Percentiles rank a stretch among this genome's conserved stretches.
These are phyloP conservation scores for Vandiemenella viatica DNA, from an alignment of 2,888 invertebrate species.

Conservation along the genomic window DNA sequence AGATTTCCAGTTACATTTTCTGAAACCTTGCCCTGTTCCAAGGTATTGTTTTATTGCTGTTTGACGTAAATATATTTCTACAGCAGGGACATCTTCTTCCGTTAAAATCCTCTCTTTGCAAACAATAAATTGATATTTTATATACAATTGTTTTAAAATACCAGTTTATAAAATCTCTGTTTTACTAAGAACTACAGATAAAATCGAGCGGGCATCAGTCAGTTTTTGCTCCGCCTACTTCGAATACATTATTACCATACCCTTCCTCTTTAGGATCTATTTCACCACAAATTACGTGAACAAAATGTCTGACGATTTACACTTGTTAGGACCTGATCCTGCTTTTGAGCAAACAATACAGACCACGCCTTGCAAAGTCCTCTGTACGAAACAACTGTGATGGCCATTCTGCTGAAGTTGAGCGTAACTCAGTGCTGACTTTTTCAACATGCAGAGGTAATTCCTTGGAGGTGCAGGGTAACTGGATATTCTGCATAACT, in stretches of 20 bases:
- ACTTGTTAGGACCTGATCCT: background rate
- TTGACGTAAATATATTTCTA: background rate
- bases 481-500: background rate
- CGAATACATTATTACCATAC: background rate
- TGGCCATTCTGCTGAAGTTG: background rate
- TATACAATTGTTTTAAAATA: background rate
- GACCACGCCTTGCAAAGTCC: background rate
- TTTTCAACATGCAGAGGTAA: no score
- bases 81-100: background rate
- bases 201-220: background rate
- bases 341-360: background rate
- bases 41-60: background rate
- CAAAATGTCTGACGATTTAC: background rate
- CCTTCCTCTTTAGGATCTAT: background rate
- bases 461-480: background rate
- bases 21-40: background rate
- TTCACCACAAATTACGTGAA: background rate
- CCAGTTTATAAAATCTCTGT: background rate
- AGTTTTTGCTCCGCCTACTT: background rate
- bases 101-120: background rate
- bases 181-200: background rate
- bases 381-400: constrained; percentile 1
- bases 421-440: background rate
- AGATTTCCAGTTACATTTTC: background rate
- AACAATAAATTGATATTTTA: background rate